Evolutionary conservation across 1,140 invertebrate species (phyloP), one percentile per base, ranked within the genome.

Genomic region (Trigoniulus corallinus): DNA sequence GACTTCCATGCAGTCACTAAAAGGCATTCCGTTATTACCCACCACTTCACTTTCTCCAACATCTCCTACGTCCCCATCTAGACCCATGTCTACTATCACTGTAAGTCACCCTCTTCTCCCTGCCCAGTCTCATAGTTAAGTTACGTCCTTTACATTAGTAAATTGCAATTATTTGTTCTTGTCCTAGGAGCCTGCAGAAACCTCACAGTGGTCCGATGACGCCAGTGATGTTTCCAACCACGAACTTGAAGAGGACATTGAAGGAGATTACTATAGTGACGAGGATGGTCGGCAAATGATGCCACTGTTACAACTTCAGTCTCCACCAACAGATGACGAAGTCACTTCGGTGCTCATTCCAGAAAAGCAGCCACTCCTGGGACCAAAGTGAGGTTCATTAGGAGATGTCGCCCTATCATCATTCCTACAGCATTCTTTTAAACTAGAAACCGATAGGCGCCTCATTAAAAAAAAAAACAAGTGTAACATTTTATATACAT

Each of bases 351-450:
- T 48, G 15, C 39, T 26, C 47, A 48, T 48, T 22, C 47, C 47
- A 10, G 47, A 48, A 37, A 37, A 22, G 15, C 26, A 48, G 23
- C 47, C 47, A 7, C 34, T 48, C 4, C 34, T 48, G 21, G 47
- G 47, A 4, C 47, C 47, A 3, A 48, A 48, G 21, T 37, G 29
- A 37, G 10, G 41, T n/a, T n/a, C n/a, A n/a, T n/a, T n/a, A n/a
- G n/a, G n/a, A n/a, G n/a, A n/a, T n/a, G n/a, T n/a, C n/a, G n/a
- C n/a, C n/a, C n/a, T n/a, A n/a, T n/a, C n/a, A n/a, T n/a, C n/a
- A n/a, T n/a, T n/a, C n/a, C n/a, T n/a, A n/a, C n/a, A n/a, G n/a
- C n/a, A n/a, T n/a, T n/a, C n/a, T n/a, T n/a, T n/a, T n/a, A n/a
- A n/a, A n/a, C n/a, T n/a, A n/a, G n/a, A n/a, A n/a, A n/a, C n/a